phyloP scores from a whole-genome alignment of 35 echinoderm and acorn worm genomes.

The Apostichopus californicus region DNA sequence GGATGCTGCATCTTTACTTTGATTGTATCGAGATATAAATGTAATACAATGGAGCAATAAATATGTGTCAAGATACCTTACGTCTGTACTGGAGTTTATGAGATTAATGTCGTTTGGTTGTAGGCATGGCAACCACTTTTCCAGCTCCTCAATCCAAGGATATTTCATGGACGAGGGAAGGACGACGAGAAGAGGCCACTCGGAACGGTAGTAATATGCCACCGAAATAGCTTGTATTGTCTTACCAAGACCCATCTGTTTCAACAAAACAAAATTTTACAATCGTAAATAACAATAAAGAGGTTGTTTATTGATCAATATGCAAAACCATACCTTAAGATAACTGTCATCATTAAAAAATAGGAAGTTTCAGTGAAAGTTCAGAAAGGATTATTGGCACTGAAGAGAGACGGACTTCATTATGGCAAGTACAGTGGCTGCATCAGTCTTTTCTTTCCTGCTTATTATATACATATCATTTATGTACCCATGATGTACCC shows the following conservation, averaged over 20 bases:
- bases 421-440: no score
- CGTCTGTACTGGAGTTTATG: conserved; percentile 66
- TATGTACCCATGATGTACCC: no score
- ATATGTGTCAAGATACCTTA: conserved; percentile 40
- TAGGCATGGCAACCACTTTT: conserved; percentile 78
- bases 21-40: no score
- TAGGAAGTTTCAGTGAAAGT: neutral
- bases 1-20: no score
- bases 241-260: conserved; percentile 82
- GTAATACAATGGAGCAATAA: no score
- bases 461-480: no score
- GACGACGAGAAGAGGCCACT: conserved; percentile 84
- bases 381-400: neutral
- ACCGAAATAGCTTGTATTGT: conserved; percentile 78
- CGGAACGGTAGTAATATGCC: conserved; percentile 74
- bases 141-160: conserved; percentile 87
- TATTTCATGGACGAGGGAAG: conserved; percentile 77
- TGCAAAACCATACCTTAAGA: no score
- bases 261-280: neutral
- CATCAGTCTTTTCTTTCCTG: no score
- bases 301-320: neutral
- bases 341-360: neutral
- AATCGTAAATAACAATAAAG: neutral
- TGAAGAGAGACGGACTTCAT: no score
- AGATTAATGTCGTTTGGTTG: conserved; percentile 84